Evolutionary conservation across 2,797 vertebrate genomes (phyloP), one percentile per base, ranked within the genome.

Genomic region (Neosilurus hyrtlii): DNA sequence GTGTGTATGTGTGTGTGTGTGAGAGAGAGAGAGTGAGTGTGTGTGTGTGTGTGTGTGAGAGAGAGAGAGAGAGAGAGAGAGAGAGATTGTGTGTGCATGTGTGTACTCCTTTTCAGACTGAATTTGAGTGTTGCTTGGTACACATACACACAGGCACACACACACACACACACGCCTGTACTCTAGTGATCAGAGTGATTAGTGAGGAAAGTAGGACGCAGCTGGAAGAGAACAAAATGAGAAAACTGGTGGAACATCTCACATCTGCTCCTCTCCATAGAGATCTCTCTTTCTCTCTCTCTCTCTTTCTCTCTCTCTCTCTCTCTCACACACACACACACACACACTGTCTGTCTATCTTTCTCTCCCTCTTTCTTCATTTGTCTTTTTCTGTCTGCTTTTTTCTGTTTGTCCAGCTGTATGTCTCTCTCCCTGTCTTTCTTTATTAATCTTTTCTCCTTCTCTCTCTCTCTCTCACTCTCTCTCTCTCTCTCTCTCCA

Each of bases 171-270:
- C 75, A 61, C n/a, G 10, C 26, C 49, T 49, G 57, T 83, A 66
- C 62, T 79, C 75, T 83, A 61, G 82, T 75, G 81, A 85, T 79
- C 77, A 62, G 65, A 74, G 65, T 85, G 79, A 85, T 83, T 83
- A 85, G 82, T 62, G 79, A 79, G 80, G 61, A 82, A 86, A 82
- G 65, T 86, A 82, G 82, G 84, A 67, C 83, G 56, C 76, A 80
- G 83, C 85, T 86, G 76, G 75, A 84, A 59, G 62, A 80, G 65
- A 59, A 52, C 81, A 83, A 84, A 87, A 79, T 83, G 82, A 88
- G 86, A 88, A 78, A 75, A 83, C 30, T 72, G 70, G 54, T 62
- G 65, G 57, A 85, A 74, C 84, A 79, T 82, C 86, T 83, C 70
- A 82, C 65, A 83, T 87, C 82, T 85, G 79, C 59, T 83, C 70